Evolutionary conservation across 37 sponge, comb jelly and placozoan genomes (phyloP).

Genomic region (Petrosia ficiformis): DNA sequence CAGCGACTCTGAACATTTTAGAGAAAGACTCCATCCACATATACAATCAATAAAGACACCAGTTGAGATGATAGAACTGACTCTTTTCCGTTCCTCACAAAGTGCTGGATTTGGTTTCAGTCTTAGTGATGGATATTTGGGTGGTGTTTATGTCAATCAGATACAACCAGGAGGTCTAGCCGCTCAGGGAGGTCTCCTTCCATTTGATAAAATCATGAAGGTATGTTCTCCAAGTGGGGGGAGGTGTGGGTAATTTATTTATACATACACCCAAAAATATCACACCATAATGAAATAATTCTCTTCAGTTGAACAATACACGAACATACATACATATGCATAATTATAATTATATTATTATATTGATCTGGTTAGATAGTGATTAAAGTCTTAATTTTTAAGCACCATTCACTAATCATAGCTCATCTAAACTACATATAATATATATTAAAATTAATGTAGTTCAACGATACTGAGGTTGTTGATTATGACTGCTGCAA

Average conservation of each 20-base stretch:
- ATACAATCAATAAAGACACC: background rate
- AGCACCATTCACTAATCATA: too few relatives aligned
- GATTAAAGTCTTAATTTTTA: too few relatives aligned
- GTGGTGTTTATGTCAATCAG: conserved; percentile 66
- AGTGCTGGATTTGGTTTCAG: conserved; percentile 68
- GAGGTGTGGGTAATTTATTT: too few relatives aligned
- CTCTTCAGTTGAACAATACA: too few relatives aligned
- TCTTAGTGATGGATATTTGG: conserved; percentile 55
- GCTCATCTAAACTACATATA: too few relatives aligned
- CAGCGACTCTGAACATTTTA: conserved; percentile 62
- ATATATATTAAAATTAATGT: background rate
- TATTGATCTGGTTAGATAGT: too few relatives aligned
- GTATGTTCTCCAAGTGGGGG: conserved; percentile 21
- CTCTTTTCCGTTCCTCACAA: background rate
- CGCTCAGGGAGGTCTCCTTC: conserved; percentile 43
- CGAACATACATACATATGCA: too few relatives aligned
- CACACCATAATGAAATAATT: too few relatives aligned
- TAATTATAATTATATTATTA: too few relatives aligned
- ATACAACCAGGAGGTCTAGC: conserved; percentile 67
- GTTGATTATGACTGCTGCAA: conserved; percentile 31
- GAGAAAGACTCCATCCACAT: background rate
- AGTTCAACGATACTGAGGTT: conserved; percentile 23
- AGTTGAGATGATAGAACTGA: conserved; percentile 20
- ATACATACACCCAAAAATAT: too few relatives aligned
- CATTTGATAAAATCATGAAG: conserved; percentile 74